phyloP scores from a whole-genome alignment of 2,888 invertebrate species.

The Plagodis dolabraria region DNA sequence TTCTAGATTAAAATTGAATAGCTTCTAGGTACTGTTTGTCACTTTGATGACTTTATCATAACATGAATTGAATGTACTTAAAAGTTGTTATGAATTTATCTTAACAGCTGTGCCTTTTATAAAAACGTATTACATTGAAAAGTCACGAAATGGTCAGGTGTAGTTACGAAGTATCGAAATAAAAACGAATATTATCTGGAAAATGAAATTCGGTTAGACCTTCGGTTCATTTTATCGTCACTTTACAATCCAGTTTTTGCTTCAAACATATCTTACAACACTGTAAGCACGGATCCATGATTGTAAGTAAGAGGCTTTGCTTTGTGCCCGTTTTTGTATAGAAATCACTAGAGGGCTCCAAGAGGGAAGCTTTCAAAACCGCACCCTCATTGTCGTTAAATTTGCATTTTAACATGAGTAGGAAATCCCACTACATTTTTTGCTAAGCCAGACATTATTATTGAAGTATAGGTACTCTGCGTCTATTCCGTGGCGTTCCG shows the following conservation, averaged over 20 bases:
- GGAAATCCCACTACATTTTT: constrained; percentile 24
- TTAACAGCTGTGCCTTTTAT: too few species aligned
- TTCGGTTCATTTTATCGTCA: too few species aligned
- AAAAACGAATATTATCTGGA: too few species aligned
- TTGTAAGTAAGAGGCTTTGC: not conserved
- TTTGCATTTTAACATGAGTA: constrained; percentile 25
- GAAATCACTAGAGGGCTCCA: constrained; percentile 20
- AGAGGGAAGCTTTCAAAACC: constrained; percentile 25
- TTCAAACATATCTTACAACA: too few species aligned
- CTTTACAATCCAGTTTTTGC: too few species aligned
- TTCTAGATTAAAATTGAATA: constrained; percentile 12
- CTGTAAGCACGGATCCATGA: too few species aligned
- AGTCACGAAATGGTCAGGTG: too few species aligned
- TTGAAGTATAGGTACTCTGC: not conserved
- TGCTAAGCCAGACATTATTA: constrained; percentile 3
- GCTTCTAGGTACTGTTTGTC: constrained; percentile 7
- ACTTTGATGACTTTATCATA: not conserved
- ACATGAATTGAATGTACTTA: too few species aligned
- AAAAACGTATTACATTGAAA: too few species aligned
- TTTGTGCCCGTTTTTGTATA: not conserved
- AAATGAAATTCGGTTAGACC: too few species aligned
- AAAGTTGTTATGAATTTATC: too few species aligned
- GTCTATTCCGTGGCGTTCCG: not conserved
- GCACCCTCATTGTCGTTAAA: constrained; percentile 21
- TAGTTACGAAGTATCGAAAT: too few species aligned